phyloP scores from a whole-genome alignment of 2,888 invertebrate species.

The Drosophila fungiperda region DNA sequence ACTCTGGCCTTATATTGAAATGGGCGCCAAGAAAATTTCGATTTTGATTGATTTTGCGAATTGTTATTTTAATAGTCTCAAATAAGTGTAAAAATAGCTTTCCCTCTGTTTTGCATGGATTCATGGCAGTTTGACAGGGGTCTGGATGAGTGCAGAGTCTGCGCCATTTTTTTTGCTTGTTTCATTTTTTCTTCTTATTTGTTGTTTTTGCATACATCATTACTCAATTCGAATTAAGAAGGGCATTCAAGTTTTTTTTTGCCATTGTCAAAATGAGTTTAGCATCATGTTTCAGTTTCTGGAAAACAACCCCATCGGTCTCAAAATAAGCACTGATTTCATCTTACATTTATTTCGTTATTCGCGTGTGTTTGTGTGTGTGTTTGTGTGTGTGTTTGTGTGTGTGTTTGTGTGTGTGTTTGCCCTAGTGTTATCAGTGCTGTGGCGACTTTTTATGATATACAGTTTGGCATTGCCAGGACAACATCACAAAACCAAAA shows the following conservation, averaged over 20 bases:
- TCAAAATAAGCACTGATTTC: constrained; percentile 30
- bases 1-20: neutral
- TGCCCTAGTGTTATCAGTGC: constrained; percentile 57
- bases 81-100: neutral
- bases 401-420: constrained; percentile 7
- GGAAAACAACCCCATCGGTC: constrained; percentile 5
- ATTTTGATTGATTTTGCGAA: neutral
- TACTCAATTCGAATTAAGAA: constrained; percentile 5
- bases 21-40: neutral
- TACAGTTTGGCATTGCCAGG: constrained; percentile 36
- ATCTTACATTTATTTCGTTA: constrained; percentile 19
- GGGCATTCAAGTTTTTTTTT: constrained; percentile 21
- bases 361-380: neutral
- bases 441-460: constrained; percentile 63
- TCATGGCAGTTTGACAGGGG: neutral
- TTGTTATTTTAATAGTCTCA: neutral
- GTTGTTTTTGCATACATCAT: neutral
- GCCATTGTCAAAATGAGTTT: constrained; percentile 12
- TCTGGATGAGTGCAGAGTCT: neutral
- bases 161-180: neutral
- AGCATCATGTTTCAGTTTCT: constrained; percentile 25
- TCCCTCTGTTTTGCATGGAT: neutral
- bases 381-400: constrained; percentile 13
- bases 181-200: neutral
- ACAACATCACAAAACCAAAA: constrained; percentile 6